These are phyloP conservation scores for Melopsittacus undulatus DNA, from an alignment of 2,797 vertebrate genomes.

Conservation along the genomic window DNA sequence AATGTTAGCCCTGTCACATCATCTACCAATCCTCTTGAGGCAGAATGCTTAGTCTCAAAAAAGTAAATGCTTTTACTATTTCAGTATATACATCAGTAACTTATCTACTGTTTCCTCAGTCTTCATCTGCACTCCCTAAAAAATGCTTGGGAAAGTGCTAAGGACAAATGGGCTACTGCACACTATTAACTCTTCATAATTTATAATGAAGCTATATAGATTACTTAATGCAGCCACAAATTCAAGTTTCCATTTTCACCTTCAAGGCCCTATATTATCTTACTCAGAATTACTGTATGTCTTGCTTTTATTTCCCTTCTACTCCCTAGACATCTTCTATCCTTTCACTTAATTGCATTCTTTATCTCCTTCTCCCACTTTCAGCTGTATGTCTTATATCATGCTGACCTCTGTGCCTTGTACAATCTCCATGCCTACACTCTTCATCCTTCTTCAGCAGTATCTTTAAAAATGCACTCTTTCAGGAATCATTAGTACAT, in stretches of 20 bases:
- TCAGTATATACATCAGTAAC: slow-evolving; percentile 42
- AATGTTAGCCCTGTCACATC: slow-evolving; percentile 29
- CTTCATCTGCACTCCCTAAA: slow-evolving; percentile 33
- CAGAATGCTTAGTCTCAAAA: slow-evolving; percentile 9
- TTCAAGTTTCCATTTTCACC: slow-evolving; percentile 49
- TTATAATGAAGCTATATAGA: slow-evolving; percentile 19
- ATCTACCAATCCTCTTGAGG: slow-evolving; percentile 13
- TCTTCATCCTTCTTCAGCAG: slow-evolving; percentile 2
- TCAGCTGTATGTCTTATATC: slow-evolving; percentile 11
- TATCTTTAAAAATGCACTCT: slow-evolving; percentile 18
- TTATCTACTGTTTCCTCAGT: slow-evolving; percentile 6
- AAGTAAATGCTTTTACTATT: slow-evolving; percentile 23
- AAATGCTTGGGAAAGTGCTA: background rate
- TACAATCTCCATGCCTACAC: slow-evolving; percentile 8
- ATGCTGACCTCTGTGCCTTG: slow-evolving; percentile 27
- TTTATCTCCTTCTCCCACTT: slow-evolving; percentile 63
- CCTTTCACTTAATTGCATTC: slow-evolving; percentile 55
- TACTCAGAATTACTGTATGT: slow-evolving; percentile 14
- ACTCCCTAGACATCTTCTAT: slow-evolving; percentile 49
- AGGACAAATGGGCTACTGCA: background rate
- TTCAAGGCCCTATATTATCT: slow-evolving; percentile 27
- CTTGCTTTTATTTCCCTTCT: slow-evolving; percentile 60
- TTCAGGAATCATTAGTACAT: background rate
- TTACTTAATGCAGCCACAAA: slow-evolving; percentile 24
- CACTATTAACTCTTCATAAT: slow-evolving; percentile 13